Evolutionary conservation across 1,140 invertebrate species (phyloP), one percentile per base, ranked within the genome.

Genomic region (Euwallacea similis): DNA sequence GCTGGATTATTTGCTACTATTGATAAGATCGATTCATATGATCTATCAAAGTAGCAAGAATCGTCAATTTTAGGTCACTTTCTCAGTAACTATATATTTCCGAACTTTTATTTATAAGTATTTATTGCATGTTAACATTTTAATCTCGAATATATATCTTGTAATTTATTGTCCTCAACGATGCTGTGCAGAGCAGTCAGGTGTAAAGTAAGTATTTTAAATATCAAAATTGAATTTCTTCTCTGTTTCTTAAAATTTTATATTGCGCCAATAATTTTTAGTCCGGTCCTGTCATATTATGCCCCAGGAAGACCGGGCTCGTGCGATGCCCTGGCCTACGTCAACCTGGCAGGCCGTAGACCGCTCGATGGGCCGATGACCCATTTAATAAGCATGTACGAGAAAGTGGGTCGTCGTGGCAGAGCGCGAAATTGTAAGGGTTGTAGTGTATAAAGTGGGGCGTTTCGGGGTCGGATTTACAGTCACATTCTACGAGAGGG

Each of bases 281-380:
- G 7, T 56, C 50, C 41, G 33, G 41, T 42, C 46, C 11, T 66
- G 46, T 50, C 61, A 8, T 53, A 44, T n/a, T 59, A 42, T 61
- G n/a, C n/a, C 41, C 9, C 11, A 61, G 46, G 10, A 54, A 58
- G 68, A 47, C 53, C 50, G 59, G 59, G 50, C 47, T 33, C 16
- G 68, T 70, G 54, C 68, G 68, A 70, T 70, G 61, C 60, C 68
- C 68, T 58, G 61, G 68, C 68, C 68, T 70, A 70, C 68, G 68
- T 16, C 47, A 33, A 58, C 53, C 59, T n/a, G 13, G 42, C 41
- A 46, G 68, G 68, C 60, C 67, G 59, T 55, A 70, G 56, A 9
- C 21, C 13, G 15, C 16, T 33, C 8, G 15, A 56, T 58, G 47
- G 60, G 68, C 60, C 68, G 60, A 64, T 64, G 68, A 63, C 68